Evolutionary conservation across 2,113 vertebrate species (phyloP).

Genomic region (Cnemophilus loriae): DNA sequence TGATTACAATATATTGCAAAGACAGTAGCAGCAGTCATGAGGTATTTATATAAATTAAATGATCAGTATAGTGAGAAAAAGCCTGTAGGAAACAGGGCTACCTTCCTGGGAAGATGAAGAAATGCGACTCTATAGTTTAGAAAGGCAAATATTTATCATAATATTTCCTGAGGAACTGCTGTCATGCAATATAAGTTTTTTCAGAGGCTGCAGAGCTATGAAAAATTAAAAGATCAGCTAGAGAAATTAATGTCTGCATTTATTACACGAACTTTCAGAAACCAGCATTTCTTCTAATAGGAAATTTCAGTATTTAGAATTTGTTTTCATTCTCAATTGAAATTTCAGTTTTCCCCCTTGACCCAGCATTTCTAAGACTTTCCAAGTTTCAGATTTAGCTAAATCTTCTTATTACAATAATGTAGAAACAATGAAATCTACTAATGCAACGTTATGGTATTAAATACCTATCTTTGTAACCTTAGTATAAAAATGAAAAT

Average conservation of each 20-base stretch:
- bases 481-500: background rate
- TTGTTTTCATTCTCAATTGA: background rate
- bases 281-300: background rate
- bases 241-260: background rate
- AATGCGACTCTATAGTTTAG: background rate
- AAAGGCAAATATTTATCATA: background rate
- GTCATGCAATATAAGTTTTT: background rate
- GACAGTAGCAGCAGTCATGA: background rate
- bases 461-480: background rate
- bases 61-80: background rate
- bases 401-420: background rate
- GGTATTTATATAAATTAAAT: background rate
- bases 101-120: background rate
- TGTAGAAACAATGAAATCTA: background rate
- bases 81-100: background rate
- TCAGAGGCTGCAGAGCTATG: background rate
- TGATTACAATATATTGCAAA: background rate
- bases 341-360: background rate
- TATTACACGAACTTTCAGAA: background rate
- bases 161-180: background rate
- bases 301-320: background rate
- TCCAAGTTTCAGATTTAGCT: background rate
- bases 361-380: background rate
- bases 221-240: background rate
- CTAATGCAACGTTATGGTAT: background rate